Conservation (phyloP, 2,113 vertebrate genomes). For the Chloropsis hardwickii region DNA sequence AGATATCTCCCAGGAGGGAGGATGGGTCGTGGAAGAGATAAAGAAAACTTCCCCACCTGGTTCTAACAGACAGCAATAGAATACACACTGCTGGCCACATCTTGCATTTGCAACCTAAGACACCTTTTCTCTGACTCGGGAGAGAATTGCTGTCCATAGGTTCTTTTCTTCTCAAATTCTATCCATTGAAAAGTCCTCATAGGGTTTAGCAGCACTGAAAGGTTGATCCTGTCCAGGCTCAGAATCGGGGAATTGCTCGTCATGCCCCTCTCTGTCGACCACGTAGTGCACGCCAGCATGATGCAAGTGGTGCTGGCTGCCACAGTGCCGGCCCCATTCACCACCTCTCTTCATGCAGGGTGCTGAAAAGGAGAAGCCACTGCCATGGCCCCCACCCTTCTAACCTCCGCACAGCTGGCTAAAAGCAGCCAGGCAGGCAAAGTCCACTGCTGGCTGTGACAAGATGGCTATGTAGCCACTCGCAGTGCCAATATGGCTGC, state of each 20-base stretch:
- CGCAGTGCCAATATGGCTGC: too few species aligned
- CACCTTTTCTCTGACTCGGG: background rate
- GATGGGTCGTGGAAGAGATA: background rate
- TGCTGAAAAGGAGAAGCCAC: background rate
- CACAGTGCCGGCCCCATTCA: background rate
- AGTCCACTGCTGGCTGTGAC: background rate
- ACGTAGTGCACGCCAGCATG: fast-evolving
- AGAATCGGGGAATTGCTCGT: fast-evolving
- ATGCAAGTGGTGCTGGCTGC: too few species aligned
- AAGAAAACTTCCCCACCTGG: background rate
- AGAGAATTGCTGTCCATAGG: background rate
- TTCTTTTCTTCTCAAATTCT: background rate
- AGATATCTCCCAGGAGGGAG: background rate
- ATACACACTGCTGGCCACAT: background rate
- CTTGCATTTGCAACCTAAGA: background rate
- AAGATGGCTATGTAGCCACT: background rate
- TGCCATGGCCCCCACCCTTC: background rate
- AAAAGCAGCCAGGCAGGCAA: background rate
- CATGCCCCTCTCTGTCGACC: too few species aligned
- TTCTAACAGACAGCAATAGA: background rate
- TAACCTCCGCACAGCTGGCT: background rate
- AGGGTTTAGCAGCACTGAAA: background rate
- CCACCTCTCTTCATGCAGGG: too few species aligned
- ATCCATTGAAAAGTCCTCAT: background rate
- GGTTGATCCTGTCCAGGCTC: fast-evolving